Evolutionary conservation across 2,113 vertebrate species (phyloP).

Genomic region (Syngnathoides biaculeatus): DNA sequence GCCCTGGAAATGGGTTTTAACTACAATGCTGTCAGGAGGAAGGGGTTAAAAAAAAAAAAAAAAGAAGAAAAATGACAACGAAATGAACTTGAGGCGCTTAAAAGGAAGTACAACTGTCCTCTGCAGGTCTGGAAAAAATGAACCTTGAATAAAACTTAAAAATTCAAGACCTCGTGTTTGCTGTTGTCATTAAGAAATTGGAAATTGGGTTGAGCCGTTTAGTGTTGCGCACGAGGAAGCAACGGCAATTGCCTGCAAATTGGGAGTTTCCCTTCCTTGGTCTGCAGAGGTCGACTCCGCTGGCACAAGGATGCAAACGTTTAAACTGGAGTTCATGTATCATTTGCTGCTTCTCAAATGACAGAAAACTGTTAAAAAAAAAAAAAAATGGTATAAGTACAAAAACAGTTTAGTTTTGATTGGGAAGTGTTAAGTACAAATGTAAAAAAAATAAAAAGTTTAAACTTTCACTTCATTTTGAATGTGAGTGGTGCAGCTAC

Average conservation of each 20-base stretch:
- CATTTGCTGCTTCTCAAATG: too few relatives aligned
- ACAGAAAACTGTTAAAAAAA: too few relatives aligned
- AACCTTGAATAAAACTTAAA: constrained; percentile 99
- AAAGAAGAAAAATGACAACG: constrained; percentile 24
- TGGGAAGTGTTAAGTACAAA: too few relatives aligned
- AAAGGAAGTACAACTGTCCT: constrained; percentile 90
- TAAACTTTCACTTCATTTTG: too few relatives aligned
- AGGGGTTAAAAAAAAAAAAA: constrained; percentile 45
- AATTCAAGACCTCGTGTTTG: constrained; percentile 80
- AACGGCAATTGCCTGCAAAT: neutral
- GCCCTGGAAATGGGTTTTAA: constrained; percentile 71
- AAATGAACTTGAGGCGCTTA: constrained; percentile 72
- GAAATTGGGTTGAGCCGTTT: neutral
- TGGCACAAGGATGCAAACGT: neutral
- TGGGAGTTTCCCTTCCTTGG: neutral
- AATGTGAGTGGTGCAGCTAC: too few relatives aligned
- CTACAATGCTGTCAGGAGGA: constrained; percentile 63
- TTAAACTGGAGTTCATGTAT: too few relatives aligned
- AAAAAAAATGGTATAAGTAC: too few relatives aligned
- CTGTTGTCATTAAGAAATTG: constrained; percentile 29
- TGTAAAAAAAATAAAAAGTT: too few relatives aligned
- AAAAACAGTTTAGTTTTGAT: too few relatives aligned
- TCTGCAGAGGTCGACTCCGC: neutral
- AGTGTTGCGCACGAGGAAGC: constrained; percentile 50
- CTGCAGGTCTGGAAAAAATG: constrained; percentile 94